Conservation (phyloP, 2,797 vertebrate species). For the Poeciliopsis gracilis region DNA sequence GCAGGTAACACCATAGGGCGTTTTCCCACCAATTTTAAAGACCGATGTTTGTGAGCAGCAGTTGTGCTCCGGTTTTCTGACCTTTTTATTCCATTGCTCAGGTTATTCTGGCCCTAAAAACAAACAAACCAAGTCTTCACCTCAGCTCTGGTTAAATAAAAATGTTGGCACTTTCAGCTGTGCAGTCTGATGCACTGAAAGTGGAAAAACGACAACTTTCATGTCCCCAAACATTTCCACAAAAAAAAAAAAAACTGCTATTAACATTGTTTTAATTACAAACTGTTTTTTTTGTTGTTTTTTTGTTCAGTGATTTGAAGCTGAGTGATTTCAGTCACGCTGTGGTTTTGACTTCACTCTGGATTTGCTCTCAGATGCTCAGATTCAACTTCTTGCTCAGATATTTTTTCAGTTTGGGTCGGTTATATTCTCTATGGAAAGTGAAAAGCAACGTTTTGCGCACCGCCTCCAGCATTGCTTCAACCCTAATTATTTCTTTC, state of each 20-base stretch:
- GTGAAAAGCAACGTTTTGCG: background rate
- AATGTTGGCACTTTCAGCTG: background rate
- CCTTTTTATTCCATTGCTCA: background rate
- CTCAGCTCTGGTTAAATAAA: background rate
- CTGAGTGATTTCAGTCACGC: background rate
- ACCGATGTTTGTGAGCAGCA: background rate
- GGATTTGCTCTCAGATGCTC: background rate
- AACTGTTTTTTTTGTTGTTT: background rate
- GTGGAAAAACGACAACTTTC: background rate
- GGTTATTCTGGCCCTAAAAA: background rate
- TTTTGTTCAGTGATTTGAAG: background rate
- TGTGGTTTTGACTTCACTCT: background rate
- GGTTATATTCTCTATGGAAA: background rate
- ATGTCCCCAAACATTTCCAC: background rate
- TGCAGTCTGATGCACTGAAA: background rate
- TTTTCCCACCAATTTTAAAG: background rate
- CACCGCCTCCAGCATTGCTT: background rate
- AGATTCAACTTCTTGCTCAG: background rate
- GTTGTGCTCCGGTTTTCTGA: background rate
- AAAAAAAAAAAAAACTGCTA: background rate
- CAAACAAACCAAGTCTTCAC: background rate
- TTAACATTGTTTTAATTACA: background rate
- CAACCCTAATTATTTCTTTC: background rate
- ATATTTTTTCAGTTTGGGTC: background rate
- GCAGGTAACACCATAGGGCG: background rate